These are phyloP conservation scores for Branchellion lobata DNA, from an alignment of 2,888 invertebrate genomes.

Conservation along the genomic window DNA sequence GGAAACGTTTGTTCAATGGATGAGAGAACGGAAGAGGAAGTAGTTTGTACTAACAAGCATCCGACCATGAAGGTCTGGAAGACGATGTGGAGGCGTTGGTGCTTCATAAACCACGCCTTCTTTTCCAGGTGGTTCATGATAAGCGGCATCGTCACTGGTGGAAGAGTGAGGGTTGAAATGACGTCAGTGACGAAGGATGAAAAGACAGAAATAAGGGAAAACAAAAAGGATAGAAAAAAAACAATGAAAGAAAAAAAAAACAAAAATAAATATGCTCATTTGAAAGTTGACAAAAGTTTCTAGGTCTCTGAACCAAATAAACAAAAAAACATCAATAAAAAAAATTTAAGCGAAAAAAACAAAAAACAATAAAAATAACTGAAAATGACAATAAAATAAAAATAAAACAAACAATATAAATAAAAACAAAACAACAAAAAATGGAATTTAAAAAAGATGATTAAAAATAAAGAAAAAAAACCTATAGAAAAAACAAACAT, in stretches of 20 bases:
- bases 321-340: no score
- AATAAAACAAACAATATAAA: no score
- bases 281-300: no score
- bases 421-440: background rate
- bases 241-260: background rate
- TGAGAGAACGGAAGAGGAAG: no score
- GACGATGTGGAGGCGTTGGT: constrained; percentile 72
- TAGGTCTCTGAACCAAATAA: no score
- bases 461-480: no score
- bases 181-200: no score
- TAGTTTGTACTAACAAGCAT: constrained; percentile 60
- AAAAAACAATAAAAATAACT: background rate
- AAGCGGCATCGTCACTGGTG: constrained; percentile 58
- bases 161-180: background rate
- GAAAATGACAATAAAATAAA: no score
- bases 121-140: constrained; percentile 60
- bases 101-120: constrained; percentile 60
- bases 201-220: background rate
- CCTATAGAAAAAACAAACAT: background rate
- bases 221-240: background rate
- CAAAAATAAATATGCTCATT: no score
- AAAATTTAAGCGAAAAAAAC: background rate
- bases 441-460: background rate
- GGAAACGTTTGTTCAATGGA: no score
- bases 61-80: constrained; percentile 73